Base-by-base conservation (phyloP, 2,888 invertebrate species). In the Drosophila anceps region DNA sequence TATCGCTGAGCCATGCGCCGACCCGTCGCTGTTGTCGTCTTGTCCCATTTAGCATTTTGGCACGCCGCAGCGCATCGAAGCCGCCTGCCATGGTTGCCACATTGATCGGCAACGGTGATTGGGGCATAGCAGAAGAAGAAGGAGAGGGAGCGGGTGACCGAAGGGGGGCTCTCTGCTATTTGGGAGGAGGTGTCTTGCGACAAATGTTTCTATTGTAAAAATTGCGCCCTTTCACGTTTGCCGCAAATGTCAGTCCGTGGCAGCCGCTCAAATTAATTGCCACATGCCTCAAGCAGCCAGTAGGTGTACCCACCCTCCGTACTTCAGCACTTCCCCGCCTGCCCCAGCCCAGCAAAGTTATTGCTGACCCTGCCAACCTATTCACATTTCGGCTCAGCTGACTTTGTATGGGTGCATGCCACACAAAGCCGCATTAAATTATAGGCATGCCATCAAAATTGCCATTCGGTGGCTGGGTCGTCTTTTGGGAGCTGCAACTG, bases 1-100 rank as follows among this genome's bases (percentile, higher is more conserved):
- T 41, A 46, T 51, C 55, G 35, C 44, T 61, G 54, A 44, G 44
- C 33, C 50, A n/a, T 41, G 44, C 54, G 55, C 27, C 75, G 31
- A 44, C 60, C 46, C 60, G 55, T 55, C 62, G 62, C 41, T 44
- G 58, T 59, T 65, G 69, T 50, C 79, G 65, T 69, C 62, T 74
- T 86, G 82, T 81, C 71, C 82, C 84, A 84, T 86, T 86, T 82
- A 86, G 80, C 75, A 82, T 82, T 85, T 79, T 82, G 82, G 79
- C 82, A 85, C 76, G 69, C 64, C 76, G 67, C 69, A 66, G 79
- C 79, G 71, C 87, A 86, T 81, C 87, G 77, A 69, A 76, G 73
- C 50, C 27, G 78, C 27, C 53, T 64, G 64, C 63, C 58, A 77
- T 59, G 73, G 76, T 78, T 77, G 79, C 76, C 74, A 79, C 76